phyloP scores from a whole-genome alignment of 2,888 invertebrate genomes.

The Campoplex nolae region DNA sequence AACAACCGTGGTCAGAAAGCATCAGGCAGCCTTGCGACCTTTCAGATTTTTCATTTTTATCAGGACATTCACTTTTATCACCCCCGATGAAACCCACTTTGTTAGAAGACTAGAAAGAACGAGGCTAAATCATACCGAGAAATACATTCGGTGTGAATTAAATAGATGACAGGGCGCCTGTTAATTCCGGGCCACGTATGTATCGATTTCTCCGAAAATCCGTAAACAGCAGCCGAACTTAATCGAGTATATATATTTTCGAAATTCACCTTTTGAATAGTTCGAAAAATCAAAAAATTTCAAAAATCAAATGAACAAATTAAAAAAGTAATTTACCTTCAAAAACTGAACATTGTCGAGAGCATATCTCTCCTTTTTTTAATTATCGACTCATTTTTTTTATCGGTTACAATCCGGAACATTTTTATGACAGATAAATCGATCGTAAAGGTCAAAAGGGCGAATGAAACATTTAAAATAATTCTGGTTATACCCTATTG shows the following conservation, averaged over 20 bases:
- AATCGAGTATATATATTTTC: too few species aligned
- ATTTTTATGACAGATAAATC: not conserved
- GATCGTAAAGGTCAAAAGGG: slow-evolving; percentile 6
- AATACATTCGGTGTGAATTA: too few species aligned
- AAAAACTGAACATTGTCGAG: not conserved
- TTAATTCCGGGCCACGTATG: too few species aligned
- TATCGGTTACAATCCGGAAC: not conserved
- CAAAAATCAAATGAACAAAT: too few species aligned
- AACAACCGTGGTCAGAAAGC: not conserved
- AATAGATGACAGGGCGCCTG: too few species aligned
- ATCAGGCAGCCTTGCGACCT: not conserved
- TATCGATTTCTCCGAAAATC: too few species aligned
- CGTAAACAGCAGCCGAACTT: too few species aligned
- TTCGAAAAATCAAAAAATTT: too few species aligned
- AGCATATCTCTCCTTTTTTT: not conserved
- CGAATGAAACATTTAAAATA: not conserved
- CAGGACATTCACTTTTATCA: not conserved
- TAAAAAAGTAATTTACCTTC: not conserved
- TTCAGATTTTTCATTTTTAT: not conserved
- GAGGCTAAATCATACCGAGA: too few species aligned
- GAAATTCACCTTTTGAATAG: too few species aligned
- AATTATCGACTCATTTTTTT: not conserved
- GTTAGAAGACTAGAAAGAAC: too few species aligned
- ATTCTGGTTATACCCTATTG: not conserved
- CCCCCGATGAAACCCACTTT: too few species aligned